phyloP scores from a whole-genome alignment of 2,797 vertebrate genomes.

The Artibeus lituratus region DNA sequence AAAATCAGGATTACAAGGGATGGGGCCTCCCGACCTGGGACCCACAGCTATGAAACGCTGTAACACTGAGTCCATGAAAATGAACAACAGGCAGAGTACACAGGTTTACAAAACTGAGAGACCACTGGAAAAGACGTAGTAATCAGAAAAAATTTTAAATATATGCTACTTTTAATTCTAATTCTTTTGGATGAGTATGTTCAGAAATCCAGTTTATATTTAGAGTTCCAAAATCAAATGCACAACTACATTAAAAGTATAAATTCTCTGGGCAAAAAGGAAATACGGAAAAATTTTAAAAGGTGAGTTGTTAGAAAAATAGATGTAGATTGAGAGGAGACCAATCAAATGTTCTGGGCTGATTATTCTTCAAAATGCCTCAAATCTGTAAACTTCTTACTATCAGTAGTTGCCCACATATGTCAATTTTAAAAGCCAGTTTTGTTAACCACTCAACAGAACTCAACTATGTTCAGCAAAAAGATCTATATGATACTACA shows the following conservation, averaged over 20 bases:
- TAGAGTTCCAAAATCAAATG: not conserved
- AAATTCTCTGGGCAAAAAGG: not conserved
- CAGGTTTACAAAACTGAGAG: not conserved
- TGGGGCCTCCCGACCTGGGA: not conserved
- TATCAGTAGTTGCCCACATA: not conserved
- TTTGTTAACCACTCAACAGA: conserved; percentile 6
- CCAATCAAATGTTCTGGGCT: not conserved
- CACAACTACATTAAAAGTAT: not conserved
- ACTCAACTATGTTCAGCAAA: not conserved
- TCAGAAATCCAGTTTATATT: conserved; percentile 39
- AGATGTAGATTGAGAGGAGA: not conserved
- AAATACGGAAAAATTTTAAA: conserved; percentile 12
- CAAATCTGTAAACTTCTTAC: not conserved
- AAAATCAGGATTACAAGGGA: not conserved
- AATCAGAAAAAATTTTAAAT: not conserved
- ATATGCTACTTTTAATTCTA: not conserved
- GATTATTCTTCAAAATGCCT: not conserved
- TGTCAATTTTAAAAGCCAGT: conserved; percentile 5
- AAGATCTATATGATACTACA: not conserved
- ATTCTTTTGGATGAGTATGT: not conserved
- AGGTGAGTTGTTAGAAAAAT: not conserved
- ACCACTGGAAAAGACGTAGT: not conserved
- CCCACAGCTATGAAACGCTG: not conserved
- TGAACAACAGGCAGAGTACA: not conserved
- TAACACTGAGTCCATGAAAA: not conserved